Evolutionary conservation across 2,113 vertebrate genomes (phyloP).

Genomic region (Pandion haliaetus): DNA sequence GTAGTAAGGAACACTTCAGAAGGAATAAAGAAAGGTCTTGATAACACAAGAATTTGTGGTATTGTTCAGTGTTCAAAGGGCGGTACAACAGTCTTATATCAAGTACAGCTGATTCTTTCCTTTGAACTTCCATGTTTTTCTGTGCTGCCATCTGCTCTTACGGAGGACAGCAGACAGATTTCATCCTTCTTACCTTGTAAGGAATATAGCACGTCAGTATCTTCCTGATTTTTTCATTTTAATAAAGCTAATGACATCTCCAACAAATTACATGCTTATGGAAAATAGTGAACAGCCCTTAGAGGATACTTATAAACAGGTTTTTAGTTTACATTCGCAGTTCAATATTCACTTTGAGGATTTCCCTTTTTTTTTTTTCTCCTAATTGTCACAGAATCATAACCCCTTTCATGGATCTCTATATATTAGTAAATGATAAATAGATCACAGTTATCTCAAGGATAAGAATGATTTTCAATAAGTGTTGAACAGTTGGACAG

Average conservation of each 20-base stretch:
- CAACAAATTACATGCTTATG: neutral
- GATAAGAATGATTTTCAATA: conserved; percentile 46
- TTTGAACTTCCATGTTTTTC: neutral
- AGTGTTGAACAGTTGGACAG: conserved; percentile 52
- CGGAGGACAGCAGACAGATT: neutral
- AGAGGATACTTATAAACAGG: neutral
- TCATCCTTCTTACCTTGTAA: neutral
- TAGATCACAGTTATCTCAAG: conserved; percentile 45
- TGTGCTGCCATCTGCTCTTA: neutral
- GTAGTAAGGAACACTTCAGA: neutral
- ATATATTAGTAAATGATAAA: conserved; percentile 38
- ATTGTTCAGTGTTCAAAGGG: neutral
- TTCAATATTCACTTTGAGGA: neutral
- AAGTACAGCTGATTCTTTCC: neutral
- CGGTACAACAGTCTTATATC: neutral
- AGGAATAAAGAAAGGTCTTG: neutral
- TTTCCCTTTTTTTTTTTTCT: neutral
- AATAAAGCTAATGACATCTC: neutral
- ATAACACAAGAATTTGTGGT: neutral
- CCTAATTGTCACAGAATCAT: neutral
- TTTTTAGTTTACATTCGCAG: conserved; percentile 2
- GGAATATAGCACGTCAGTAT: neutral
- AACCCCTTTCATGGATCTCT: neutral
- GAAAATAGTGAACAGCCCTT: neutral
- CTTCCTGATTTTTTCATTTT: neutral